phyloP scores from a whole-genome alignment of 1,140 invertebrate genomes.

The Cephus cinctus region DNA sequence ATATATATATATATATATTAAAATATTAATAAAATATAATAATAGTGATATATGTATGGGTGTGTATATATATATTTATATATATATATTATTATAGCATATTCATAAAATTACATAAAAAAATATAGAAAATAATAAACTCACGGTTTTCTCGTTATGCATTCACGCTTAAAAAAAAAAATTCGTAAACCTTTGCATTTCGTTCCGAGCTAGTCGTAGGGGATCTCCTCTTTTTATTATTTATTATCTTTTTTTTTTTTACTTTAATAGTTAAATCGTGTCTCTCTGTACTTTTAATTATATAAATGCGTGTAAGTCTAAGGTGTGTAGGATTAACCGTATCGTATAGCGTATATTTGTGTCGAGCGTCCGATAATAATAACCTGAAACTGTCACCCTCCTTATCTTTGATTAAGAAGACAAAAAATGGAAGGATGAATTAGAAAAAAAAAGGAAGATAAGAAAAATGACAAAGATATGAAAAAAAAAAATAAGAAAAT shows the following conservation, averaged over 20 bases:
- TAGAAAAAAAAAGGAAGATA: too few relatives aligned
- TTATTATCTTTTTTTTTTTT: conserved; percentile 21
- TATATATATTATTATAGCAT: conserved; percentile 51
- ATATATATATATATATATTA: conserved; percentile 56
- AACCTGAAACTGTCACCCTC: too few relatives aligned
- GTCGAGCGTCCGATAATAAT: conserved; percentile 7
- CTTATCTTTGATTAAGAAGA: too few relatives aligned
- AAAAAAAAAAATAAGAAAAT: too few relatives aligned
- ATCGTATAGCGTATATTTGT: conserved; percentile 8
- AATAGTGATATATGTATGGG: too few relatives aligned
- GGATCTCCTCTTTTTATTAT: conserved; percentile 17
- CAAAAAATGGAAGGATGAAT: too few relatives aligned
- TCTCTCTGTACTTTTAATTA: conserved; percentile 22
- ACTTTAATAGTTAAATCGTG: conserved; percentile 18
- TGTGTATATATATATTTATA: conserved; percentile 40
- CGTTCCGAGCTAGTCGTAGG: neutral
- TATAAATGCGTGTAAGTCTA: conserved; percentile 4
- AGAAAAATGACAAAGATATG: too few relatives aligned
- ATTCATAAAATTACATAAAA: conserved; percentile 56
- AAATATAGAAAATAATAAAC: conserved; percentile 58
- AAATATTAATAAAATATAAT: conserved; percentile 33
- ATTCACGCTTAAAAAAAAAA: neutral
- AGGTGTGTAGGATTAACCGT: conserved; percentile 4
- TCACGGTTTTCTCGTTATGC: conserved; percentile 32
- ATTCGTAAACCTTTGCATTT: neutral